Conservation (phyloP, 2,113 vertebrate genomes). For the Alethe castanea region DNA sequence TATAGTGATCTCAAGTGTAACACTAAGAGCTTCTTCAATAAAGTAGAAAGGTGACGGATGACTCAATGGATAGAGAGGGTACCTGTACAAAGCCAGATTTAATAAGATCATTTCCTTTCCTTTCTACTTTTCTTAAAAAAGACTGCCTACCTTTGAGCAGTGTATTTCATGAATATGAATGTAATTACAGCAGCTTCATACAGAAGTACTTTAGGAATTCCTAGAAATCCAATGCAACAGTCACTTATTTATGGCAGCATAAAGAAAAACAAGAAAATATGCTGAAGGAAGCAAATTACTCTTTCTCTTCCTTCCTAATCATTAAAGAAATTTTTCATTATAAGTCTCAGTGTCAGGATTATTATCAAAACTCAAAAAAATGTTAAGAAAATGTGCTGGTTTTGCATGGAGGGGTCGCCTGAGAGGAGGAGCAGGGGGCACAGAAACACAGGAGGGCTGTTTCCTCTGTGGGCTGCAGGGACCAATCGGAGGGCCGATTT, state of each 20-base stretch:
- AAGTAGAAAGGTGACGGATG: neutral
- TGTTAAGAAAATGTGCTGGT: neutral
- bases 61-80: neutral
- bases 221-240: neutral
- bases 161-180: neutral
- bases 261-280: neutral
- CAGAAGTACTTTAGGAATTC: neutral
- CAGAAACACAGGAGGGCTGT: too few relatives aligned
- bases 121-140: neutral
- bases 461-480: too few relatives aligned
- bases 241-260: neutral
- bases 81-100: neutral
- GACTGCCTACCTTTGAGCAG: neutral
- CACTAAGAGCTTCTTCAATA: neutral
- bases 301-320: neutral
- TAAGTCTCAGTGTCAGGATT: neutral
- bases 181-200: neutral
- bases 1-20: neutral
- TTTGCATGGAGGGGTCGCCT: too few relatives aligned
- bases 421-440: too few relatives aligned
- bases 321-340: neutral
- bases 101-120: neutral
- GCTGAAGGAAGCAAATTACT: neutral
- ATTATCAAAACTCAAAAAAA: neutral
- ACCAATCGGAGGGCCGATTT: too few relatives aligned